A percentile compares a stretch with the other conserved stretches of the same genome.
Conservation (phyloP, 2,797 vertebrate genomes). For the Alcedo quadribrachys region DNA sequence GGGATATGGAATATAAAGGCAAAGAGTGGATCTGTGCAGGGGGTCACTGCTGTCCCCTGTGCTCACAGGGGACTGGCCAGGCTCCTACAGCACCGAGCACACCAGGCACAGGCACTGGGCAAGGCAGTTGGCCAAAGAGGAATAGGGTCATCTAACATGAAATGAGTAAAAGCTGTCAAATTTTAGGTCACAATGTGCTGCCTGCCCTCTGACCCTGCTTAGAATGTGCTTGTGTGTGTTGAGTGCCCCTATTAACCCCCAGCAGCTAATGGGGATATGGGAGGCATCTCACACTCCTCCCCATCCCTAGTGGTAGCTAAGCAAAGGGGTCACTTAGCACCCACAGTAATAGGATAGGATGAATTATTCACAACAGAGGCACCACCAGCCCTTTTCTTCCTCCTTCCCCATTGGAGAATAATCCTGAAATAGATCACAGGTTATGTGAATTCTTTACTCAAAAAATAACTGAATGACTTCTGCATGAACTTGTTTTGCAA, state of each 20-base stretch:
- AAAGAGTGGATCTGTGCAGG: background rate
- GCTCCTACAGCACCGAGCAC: background rate
- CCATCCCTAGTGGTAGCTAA: background rate
- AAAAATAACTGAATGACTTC: constrained; percentile 20
- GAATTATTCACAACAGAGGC: constrained; percentile 48
- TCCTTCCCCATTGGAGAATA: background rate
- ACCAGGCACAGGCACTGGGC: background rate
- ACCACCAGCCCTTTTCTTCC: background rate
- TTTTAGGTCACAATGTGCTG: constrained; percentile 60
- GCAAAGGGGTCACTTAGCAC: constrained; percentile 12
- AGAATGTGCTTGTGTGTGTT: constrained; percentile 26
- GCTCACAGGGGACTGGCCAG: background rate
- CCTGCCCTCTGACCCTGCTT: constrained; percentile 47
- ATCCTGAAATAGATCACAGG: background rate
- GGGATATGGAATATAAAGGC: background rate
- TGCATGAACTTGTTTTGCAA: constrained; percentile 45
- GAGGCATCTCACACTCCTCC: background rate
- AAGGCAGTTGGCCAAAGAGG: background rate
- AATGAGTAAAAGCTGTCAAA: constrained; percentile 48
- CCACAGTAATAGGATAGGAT: background rate
- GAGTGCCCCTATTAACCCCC: constrained; percentile 60
- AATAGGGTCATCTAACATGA: background rate
- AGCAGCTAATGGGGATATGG: background rate
- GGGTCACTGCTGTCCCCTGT: background rate
- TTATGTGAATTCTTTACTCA: constrained; percentile 12